These are phyloP conservation scores for Gymnocheta viridis DNA, from an alignment of 2,888 invertebrate genomes.

Conservation along the genomic window DNA sequence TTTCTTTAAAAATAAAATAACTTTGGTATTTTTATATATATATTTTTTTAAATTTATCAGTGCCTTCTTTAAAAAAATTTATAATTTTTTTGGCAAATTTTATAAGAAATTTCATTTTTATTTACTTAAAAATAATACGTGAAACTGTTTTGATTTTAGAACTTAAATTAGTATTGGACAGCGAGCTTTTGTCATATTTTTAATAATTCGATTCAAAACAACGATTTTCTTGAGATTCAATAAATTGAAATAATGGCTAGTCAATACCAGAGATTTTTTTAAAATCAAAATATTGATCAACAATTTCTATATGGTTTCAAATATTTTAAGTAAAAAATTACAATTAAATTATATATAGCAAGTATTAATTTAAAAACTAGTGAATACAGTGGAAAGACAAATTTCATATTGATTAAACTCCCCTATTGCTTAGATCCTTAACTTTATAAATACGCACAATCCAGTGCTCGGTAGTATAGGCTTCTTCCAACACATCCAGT, in stretches of 20 bases:
- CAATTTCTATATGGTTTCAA: constrained; percentile 20
- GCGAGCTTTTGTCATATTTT: not conserved
- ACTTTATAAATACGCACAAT: constrained; percentile 99
- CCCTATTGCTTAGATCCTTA: constrained; percentile 95
- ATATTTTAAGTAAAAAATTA: constrained; percentile 17
- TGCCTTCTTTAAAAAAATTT: too few relatives aligned
- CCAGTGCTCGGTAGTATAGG: constrained; percentile 99
- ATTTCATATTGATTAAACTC: constrained; percentile 84
- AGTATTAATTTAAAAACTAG: constrained; percentile 7
- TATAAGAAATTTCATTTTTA: too few relatives aligned
- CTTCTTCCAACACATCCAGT: constrained; percentile 98
- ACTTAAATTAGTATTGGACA: not conserved
- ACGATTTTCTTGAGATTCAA: constrained; percentile 7
- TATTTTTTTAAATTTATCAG: too few relatives aligned
- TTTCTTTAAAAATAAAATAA: too few relatives aligned
- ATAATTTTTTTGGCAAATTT: too few relatives aligned
- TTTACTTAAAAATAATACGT: not conserved
- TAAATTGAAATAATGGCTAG: constrained; percentile 6
- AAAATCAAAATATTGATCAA: constrained; percentile 34
- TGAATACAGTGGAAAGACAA: not conserved
- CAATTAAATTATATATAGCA: not conserved
- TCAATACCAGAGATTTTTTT: constrained; percentile 23
- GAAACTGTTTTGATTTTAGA: not conserved
- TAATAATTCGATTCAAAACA: constrained; percentile 18
- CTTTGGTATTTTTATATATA: too few relatives aligned